phyloP scores from a whole-genome alignment of 2,888 invertebrate species.

The Drosophila neutralis region DNA sequence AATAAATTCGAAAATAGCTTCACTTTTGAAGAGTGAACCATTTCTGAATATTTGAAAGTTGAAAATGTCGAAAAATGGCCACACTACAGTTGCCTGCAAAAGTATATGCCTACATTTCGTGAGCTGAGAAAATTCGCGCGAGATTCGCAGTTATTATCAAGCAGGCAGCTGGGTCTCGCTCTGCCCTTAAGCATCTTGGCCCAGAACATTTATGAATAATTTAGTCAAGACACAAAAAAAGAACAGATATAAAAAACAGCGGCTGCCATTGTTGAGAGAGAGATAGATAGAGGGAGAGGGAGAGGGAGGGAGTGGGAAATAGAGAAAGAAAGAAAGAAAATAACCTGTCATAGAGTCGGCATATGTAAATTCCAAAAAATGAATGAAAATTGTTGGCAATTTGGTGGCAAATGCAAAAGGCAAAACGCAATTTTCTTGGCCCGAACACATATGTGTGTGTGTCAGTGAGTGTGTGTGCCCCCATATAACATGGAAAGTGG shows the following conservation, averaged over 20 bases:
- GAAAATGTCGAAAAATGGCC: neutral
- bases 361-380: slow-evolving; percentile 77
- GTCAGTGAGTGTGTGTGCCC: neutral
- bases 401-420: slow-evolving; percentile 73
- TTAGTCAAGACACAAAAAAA: slow-evolving; percentile 42
- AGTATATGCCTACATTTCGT: slow-evolving; percentile 9
- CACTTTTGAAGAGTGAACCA: neutral
- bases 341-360: slow-evolving; percentile 46
- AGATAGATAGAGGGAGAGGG: neutral
- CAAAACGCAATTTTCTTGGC: slow-evolving; percentile 7
- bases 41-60: neutral
- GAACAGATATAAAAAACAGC: slow-evolving; percentile 55
- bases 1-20: neutral
- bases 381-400: slow-evolving; percentile 80
- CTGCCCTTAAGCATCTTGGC: slow-evolving; percentile 21
- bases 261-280: slow-evolving; percentile 53
- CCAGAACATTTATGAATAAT: slow-evolving; percentile 65
- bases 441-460: neutral
- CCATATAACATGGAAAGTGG: slow-evolving; percentile 47
- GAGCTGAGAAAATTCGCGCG: slow-evolving; percentile 45
- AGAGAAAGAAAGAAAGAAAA: neutral
- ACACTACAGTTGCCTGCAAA: neutral
- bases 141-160: slow-evolving; percentile 49
- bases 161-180: neutral
- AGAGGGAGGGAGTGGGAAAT: neutral